These are phyloP conservation scores for Whitmania pigra DNA, from an alignment of 1,140 invertebrate genomes.

Conservation along the genomic window DNA sequence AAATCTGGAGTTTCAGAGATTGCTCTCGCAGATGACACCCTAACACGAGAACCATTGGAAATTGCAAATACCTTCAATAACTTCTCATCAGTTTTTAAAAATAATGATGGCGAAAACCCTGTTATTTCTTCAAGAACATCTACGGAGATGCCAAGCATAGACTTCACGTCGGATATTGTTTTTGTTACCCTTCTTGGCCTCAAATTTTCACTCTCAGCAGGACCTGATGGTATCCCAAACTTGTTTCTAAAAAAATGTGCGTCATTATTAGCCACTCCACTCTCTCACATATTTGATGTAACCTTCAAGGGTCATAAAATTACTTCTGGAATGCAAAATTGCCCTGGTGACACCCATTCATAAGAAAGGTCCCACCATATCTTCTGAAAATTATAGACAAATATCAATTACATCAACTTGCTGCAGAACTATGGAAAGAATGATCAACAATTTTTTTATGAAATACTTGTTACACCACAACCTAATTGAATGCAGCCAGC, in stretches of 20 bases:
- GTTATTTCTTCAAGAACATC: too few species aligned
- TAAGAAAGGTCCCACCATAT: background rate
- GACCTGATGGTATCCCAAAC: background rate
- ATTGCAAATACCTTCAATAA: background rate
- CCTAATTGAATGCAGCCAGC: background rate
- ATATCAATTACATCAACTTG: background rate
- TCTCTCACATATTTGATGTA: background rate
- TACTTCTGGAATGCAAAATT: background rate
- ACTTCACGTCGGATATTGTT: background rate
- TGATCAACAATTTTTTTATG: background rate
- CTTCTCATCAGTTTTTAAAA: background rate
- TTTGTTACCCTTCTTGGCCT: background rate
- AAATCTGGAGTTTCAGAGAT: too few species aligned
- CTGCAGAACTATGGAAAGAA: background rate
- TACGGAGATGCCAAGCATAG: background rate
- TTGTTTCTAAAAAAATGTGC: background rate
- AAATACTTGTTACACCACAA: background rate
- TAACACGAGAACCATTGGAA: too few species aligned
- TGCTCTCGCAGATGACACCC: too few species aligned
- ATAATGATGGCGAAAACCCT: background rate
- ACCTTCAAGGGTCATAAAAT: background rate
- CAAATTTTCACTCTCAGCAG: background rate
- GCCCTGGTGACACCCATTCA: background rate
- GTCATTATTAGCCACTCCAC: background rate
- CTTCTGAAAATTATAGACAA: background rate